Evolutionary conservation across 2,113 vertebrate genomes (phyloP).

Genomic region (Acrocephalus arundinaceus): DNA sequence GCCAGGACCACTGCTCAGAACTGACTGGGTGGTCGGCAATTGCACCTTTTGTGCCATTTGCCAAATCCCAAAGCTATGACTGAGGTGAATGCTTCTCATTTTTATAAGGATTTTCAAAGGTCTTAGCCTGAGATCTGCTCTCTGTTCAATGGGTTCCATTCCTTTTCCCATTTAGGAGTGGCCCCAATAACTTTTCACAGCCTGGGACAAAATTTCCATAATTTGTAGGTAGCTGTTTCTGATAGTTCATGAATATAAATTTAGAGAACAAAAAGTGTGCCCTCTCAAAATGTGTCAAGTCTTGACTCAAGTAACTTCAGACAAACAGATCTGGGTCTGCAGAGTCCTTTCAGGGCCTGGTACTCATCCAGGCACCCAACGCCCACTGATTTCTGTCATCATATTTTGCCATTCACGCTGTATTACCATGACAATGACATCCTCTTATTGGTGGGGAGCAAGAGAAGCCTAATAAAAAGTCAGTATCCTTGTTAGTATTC

Average conservation of each 20-base stretch:
- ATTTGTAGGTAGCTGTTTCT: neutral
- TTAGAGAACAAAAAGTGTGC: neutral
- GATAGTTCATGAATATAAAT: neutral
- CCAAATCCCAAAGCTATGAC: neutral
- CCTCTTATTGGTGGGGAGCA: neutral
- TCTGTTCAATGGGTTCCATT: neutral
- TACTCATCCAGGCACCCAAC: neutral
- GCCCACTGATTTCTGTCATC: neutral
- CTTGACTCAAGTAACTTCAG: neutral
- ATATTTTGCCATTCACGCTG: neutral
- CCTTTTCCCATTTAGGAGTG: neutral
- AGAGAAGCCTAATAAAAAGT: neutral
- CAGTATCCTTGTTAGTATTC: neutral
- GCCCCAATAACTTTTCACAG: neutral
- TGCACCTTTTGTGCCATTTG: neutral
- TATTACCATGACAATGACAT: conserved; percentile 1
- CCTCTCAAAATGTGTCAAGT: neutral
- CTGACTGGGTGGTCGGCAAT: neutral
- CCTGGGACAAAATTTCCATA: neutral
- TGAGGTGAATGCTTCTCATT: neutral
- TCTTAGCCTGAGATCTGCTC: neutral
- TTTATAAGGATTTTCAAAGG: neutral
- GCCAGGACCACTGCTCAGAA: neutral
- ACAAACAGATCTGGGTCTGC: neutral
- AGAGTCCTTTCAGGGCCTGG: neutral